These are phyloP conservation scores for Ciconia stormi DNA, from an alignment of 2,113 vertebrate genomes.

Conservation along the genomic window DNA sequence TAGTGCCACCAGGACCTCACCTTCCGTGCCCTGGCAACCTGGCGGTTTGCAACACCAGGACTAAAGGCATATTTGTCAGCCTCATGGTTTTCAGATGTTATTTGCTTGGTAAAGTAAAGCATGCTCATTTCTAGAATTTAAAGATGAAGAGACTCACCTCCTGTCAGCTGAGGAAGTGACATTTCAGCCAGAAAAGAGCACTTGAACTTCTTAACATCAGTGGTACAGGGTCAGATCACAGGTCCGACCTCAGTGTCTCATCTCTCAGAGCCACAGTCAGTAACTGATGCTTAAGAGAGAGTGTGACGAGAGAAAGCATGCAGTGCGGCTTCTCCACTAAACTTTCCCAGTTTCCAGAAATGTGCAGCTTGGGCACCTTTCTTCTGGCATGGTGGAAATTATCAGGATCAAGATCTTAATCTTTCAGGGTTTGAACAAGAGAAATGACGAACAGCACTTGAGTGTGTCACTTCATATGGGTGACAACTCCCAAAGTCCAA, in stretches of 20 bases:
- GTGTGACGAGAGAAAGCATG: background rate
- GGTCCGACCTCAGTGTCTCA: background rate
- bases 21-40: background rate
- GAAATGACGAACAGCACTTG: background rate
- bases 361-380: background rate
- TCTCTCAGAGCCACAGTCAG: background rate
- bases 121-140: background rate
- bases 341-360: background rate
- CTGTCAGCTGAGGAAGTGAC: background rate
- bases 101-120: background rate
- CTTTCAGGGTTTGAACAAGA: background rate
- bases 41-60: background rate
- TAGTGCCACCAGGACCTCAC: background rate
- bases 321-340: background rate
- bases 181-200: background rate
- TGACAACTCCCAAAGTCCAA: background rate
- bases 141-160: background rate
- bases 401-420: background rate
- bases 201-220: background rate
- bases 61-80: background rate
- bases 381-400: background rate
- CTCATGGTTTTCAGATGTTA: background rate
- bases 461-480: background rate
- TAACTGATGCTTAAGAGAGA: background rate
- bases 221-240: background rate